Conservation (phyloP, 2,113 vertebrate species). For the Erythrocercus mccallii region DNA sequence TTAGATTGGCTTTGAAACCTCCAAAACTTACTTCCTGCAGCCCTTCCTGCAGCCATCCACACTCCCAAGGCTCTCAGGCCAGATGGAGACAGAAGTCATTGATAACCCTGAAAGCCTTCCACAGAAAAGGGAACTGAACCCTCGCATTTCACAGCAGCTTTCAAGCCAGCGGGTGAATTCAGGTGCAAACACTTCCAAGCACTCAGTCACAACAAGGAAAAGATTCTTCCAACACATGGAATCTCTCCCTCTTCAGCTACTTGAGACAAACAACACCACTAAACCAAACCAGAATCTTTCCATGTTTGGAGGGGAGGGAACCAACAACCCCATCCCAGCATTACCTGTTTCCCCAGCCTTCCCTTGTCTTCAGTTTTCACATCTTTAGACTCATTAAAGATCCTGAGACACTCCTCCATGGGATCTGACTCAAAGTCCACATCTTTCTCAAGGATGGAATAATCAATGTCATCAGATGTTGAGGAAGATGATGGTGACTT, state of each 20-base stretch:
- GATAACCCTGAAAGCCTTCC: background rate
- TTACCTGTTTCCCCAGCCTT: slow-evolving; percentile 89
- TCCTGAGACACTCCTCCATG: slow-evolving; percentile 95
- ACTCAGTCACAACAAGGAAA: background rate
- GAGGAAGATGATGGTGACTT: slow-evolving; percentile 42
- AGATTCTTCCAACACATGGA: background rate
- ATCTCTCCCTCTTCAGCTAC: background rate
- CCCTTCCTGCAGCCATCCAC: background rate
- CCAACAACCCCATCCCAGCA: background rate
- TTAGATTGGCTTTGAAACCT: background rate
- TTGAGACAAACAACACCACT: background rate
- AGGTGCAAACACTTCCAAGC: background rate
- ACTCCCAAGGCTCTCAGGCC: background rate
- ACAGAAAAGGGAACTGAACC: background rate
- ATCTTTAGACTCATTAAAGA: slow-evolving; percentile 93
- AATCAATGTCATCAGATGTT: slow-evolving; percentile 70
- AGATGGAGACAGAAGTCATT: background rate
- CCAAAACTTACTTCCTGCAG: background rate
- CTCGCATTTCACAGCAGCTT: background rate
- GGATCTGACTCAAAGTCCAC: slow-evolving; percentile 90
- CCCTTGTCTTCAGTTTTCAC: slow-evolving; percentile 94
- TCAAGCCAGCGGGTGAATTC: background rate
- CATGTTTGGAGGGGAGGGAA: background rate
- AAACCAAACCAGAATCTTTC: background rate
- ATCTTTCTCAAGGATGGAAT: slow-evolving; percentile 82